Base-by-base conservation (phyloP, 2,797 vertebrate genomes). In the Chiroxiphia lanceolata region DNA sequence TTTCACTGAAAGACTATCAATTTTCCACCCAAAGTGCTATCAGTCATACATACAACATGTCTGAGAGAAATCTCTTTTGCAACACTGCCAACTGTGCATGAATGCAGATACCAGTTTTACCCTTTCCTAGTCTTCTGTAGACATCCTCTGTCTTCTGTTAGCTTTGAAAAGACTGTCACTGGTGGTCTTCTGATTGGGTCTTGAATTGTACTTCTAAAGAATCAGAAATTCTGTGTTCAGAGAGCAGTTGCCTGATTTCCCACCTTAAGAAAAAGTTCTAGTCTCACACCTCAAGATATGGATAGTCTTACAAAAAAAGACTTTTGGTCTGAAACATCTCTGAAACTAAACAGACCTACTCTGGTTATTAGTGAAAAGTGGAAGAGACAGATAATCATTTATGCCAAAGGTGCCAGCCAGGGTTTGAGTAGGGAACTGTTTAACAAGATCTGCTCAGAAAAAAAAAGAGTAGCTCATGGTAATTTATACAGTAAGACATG, bases 341-440 rank as follows among this genome's bases (percentile, higher is more conserved):
- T 40, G 50, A 85, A 85, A 70, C 60, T 22, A 69, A 94, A 71
- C 34, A 71, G 26, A 83, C 15, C 48, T 75, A 83, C 22, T 64
- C 48, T 65, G 48, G 61, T 42, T 81, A 65, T 74, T 87, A 86
- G 56, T 19, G 48, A 94, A 85, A 93, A 4, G 5, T 65, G 59
- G 20, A 78, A 89, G 53, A 93, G 72, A 87, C 16, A 94, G 50
- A 71, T 80, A 68, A 91, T 78, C 34, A 75, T 88, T 94, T 86
- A 91, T 65, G 40, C 34, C 90, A 88, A 88, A 95, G 84, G 45
- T 83, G 65, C 19, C 4, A 14, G 53, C 8, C 9, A 38, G 65
- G 44, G 45, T 60, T 83, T 91, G 84, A 78, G 45, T 29, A 36
- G 21, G 22, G 53, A 91, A 75, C 31, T 71, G 34, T 88, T 92